A percentile compares a stretch with the other conserved stretches of the same genome.
phyloP scores from a whole-genome alignment of 2,888 invertebrate species.

The Lamproptera curius region DNA sequence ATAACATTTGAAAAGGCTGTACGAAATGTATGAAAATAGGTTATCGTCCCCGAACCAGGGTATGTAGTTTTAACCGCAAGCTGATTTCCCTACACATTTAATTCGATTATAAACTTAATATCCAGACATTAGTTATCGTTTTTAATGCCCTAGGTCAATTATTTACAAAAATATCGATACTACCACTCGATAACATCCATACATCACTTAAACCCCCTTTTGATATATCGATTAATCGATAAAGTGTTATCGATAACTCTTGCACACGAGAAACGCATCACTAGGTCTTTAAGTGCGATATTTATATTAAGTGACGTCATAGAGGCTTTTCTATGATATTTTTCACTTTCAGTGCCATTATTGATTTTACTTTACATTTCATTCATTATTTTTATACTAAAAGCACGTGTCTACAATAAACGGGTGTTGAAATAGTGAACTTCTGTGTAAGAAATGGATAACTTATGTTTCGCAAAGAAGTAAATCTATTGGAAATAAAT shows the following conservation, averaged over 20 bases:
- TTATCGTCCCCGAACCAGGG: constrained; percentile 70
- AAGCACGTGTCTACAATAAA: no score
- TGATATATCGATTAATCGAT: no score
- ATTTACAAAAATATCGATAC: constrained; percentile 2
- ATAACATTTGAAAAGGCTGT: constrained; percentile 72
- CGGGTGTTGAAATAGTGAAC: no score
- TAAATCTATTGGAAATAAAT: no score
- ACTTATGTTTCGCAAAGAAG: no score
- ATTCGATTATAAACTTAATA: background rate
- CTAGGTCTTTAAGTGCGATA: no score
- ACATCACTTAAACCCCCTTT: no score
- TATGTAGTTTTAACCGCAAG: constrained; percentile 63
- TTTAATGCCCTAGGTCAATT: background rate
- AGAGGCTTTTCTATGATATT: background rate
- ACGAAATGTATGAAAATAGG: constrained; percentile 47
- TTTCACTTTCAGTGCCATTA: constrained; percentile 27
- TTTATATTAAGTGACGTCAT: no score
- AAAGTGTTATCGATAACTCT: no score
- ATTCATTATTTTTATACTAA: background rate
- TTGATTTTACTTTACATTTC: constrained; percentile 10
- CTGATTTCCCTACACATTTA: constrained; percentile 23
- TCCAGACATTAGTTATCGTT: background rate
- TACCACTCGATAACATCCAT: no score
- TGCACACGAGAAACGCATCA: no score
- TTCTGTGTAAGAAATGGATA: no score